Percentiles rank a stretch among this genome's conserved stretches.
Conservation (phyloP, 2,113 vertebrate genomes). For the Heliornis fulica region DNA sequence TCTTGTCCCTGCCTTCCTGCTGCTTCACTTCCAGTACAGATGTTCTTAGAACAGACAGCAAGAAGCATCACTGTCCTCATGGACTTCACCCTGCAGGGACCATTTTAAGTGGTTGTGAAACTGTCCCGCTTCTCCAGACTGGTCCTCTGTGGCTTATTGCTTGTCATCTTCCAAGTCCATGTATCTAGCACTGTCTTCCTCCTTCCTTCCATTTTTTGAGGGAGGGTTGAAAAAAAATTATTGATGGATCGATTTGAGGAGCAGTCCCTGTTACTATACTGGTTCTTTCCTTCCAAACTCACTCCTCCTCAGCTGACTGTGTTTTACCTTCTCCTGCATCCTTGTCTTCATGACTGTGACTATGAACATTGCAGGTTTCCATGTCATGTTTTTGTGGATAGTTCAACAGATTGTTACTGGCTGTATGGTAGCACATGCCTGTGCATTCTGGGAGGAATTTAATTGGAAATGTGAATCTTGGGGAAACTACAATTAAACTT, state of each 20-base stretch:
- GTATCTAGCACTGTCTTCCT: neutral
- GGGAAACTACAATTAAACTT: neutral
- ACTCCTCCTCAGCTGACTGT: neutral
- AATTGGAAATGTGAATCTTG: neutral
- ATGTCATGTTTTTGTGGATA: fast-evolving
- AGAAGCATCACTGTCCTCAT: neutral
- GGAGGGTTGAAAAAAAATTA: neutral
- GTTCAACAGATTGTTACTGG: fast-evolving
- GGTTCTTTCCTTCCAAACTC: neutral
- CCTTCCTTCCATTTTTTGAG: neutral
- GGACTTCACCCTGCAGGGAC: neutral
- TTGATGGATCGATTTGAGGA: neutral
- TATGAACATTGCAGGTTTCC: fast-evolving
- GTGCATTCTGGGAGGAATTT: neutral
- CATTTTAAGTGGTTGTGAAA: neutral
- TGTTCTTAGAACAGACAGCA: neutral
- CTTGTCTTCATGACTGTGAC: neutral
- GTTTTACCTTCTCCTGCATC: neutral
- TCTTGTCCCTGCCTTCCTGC: neutral
- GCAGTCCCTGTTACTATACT: too few relatives aligned
- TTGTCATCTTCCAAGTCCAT: neutral
- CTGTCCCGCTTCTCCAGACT: neutral
- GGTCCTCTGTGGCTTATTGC: neutral
- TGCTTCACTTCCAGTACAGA: neutral
- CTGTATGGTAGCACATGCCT: neutral